Percentiles rank a stretch among this genome's conserved stretches.
These are phyloP conservation scores for Ceramica pisi DNA, from an alignment of 2,888 invertebrate species.

Conservation along the genomic window DNA sequence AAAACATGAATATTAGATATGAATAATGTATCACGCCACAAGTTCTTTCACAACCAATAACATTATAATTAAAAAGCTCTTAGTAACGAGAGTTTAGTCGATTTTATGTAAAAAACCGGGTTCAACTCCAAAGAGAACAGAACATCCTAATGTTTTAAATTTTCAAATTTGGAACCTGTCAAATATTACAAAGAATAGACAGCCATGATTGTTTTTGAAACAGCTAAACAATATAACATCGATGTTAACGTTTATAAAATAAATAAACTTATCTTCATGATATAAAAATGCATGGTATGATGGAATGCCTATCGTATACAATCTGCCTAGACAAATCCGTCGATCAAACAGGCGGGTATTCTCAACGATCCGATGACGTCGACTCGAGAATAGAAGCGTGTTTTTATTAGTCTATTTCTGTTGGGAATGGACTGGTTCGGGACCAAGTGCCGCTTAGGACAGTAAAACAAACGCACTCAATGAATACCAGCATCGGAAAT, in stretches of 20 bases:
- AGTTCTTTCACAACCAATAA: conserved; percentile 6
- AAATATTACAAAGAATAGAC: background rate
- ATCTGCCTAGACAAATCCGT: conserved; percentile 29
- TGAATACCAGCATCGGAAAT: background rate
- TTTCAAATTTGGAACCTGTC: conserved; percentile 23
- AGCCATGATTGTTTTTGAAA: conserved; percentile 33
- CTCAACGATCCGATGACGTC: conserved; percentile 47
- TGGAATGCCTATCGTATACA: conserved; percentile 35
- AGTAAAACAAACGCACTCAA: conserved; percentile 22
- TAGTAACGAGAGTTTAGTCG: conserved; percentile 13
- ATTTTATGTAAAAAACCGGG: conserved; percentile 14
- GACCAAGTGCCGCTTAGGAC: conserved; percentile 30
- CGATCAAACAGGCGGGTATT: conserved; percentile 36
- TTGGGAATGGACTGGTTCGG: conserved; percentile 35
- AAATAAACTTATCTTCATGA: conserved; percentile 33
- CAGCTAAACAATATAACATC: conserved; percentile 22
- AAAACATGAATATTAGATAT: conserved; percentile 39
- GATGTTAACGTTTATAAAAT: conserved; percentile 10
- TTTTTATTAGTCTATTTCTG: conserved; percentile 59
- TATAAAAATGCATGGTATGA: conserved; percentile 13
- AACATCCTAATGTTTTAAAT: background rate
- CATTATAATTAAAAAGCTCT: conserved; percentile 18
- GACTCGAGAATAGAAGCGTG: conserved; percentile 25
- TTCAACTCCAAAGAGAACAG: conserved; percentile 6
- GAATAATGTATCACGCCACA: conserved; percentile 30